Evolutionary conservation across 2,113 vertebrate genomes (phyloP).

Genomic region (Chascanopsetta lugubris): DNA sequence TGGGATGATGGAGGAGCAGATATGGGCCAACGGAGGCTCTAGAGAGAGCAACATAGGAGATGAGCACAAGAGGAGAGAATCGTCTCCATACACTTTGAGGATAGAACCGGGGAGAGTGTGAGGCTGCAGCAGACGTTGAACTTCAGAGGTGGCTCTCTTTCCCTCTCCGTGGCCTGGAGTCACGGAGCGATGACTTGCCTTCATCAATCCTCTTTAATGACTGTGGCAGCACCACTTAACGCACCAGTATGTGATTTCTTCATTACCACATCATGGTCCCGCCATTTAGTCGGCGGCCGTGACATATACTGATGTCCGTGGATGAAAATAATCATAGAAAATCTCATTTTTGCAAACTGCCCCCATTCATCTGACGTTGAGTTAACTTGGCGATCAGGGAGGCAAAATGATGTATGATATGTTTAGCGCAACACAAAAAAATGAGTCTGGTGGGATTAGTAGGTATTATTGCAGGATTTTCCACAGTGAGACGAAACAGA

Average conservation of each 20-base stretch:
- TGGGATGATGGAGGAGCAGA: neutral
- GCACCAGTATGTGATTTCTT: slow-evolving; percentile 63
- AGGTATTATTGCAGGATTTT: slow-evolving; percentile 1
- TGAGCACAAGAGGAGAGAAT: slow-evolving; percentile 25
- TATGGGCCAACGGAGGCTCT: slow-evolving; percentile 1
- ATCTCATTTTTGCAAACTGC: slow-evolving; percentile 27
- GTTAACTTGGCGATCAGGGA: slow-evolving; percentile 25
- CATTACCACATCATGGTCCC: slow-evolving; percentile 62
- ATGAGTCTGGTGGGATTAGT: neutral
- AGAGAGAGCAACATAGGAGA: slow-evolving; percentile 11
- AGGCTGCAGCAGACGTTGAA: slow-evolving; percentile 48
- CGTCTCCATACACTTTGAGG: slow-evolving; percentile 12
- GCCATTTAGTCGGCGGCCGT: slow-evolving; percentile 41
- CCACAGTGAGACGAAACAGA: neutral
- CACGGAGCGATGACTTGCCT: slow-evolving; percentile 65
- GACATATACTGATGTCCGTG: slow-evolving; percentile 11
- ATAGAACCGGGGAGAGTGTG: neutral
- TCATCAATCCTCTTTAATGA: slow-evolving; percentile 76
- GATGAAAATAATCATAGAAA: slow-evolving; percentile 29
- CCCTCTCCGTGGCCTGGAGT: slow-evolving; percentile 59
- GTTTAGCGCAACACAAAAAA: neutral
- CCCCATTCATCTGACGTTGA: slow-evolving; percentile 22
- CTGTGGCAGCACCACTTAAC: slow-evolving; percentile 66
- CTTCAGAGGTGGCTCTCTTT: slow-evolving; percentile 40
- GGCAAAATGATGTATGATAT: neutral